phyloP scores from a whole-genome alignment of 2,888 invertebrate species.

The Helobdella robusta region DNA sequence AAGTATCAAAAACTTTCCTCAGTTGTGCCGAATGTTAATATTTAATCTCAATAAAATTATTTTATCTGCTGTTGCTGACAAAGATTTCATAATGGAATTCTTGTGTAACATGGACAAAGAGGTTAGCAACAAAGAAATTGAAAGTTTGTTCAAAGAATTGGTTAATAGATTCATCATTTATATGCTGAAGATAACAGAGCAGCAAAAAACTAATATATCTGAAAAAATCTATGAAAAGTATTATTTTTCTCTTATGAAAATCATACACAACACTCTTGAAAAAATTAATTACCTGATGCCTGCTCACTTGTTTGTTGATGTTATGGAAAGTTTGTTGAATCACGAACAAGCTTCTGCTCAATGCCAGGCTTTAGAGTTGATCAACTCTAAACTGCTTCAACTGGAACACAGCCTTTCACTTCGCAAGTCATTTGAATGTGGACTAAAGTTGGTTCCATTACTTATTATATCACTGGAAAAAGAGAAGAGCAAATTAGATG shows the following conservation, averaged over 20 bases:
- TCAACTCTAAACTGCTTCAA: background rate
- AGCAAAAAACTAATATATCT: background rate
- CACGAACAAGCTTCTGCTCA: background rate
- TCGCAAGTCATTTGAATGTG: background rate
- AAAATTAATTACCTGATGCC: constrained; percentile 9
- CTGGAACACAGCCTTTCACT: background rate
- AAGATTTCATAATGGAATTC: background rate
- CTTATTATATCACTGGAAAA: background rate
- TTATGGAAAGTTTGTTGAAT: background rate
- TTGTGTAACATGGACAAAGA: background rate
- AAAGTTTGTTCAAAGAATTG: background rate
- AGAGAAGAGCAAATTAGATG: background rate
- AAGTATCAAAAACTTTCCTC: background rate
- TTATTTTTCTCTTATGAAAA: constrained; percentile 2
- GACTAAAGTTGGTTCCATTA: background rate
- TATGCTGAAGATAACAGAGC: background rate
- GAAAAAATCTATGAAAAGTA: constrained; percentile 8
- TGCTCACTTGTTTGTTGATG: background rate
- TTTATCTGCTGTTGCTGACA: constrained; percentile 1
- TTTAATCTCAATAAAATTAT: background rate
- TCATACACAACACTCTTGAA: background rate
- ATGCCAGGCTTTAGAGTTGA: constrained; percentile 2
- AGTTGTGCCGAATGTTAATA: background rate
- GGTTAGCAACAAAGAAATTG: background rate
- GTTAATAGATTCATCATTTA: background rate